These are phyloP conservation scores for Myotis pilosus DNA, from an alignment of 2,797 vertebrate species.

Conservation along the genomic window DNA sequence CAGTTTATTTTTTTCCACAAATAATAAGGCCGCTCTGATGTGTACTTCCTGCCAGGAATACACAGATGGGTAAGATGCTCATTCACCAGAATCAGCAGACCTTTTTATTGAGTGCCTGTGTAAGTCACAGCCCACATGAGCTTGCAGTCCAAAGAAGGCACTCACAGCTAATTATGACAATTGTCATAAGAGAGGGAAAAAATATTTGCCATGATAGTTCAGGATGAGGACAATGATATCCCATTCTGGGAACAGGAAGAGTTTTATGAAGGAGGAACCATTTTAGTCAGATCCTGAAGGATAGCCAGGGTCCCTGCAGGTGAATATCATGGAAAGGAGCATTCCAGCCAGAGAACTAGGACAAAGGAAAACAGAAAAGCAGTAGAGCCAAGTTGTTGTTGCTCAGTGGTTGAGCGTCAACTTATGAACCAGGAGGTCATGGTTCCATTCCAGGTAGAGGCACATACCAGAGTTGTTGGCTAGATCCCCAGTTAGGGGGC, in stretches of 20 bases:
- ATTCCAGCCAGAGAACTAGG: background rate
- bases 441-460: no score
- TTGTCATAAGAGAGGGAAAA: background rate
- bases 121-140: background rate
- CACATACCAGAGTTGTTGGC: no score
- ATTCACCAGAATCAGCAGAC: background rate
- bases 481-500: no score
- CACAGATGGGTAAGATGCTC: background rate
- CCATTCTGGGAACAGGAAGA: background rate
- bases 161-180: background rate
- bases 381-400: no score
- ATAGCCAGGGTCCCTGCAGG: background rate
- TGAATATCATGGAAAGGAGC: background rate
- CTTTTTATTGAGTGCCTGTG: background rate
- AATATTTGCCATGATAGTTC: background rate
- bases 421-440: no score
- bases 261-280: background rate
- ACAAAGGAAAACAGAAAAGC: background rate
- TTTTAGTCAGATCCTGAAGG: background rate
- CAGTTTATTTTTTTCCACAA: slow-evolving; percentile 6
- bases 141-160: background rate
- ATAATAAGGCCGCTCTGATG: background rate
- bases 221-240: background rate
- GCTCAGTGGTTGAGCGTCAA: no score
- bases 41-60: background rate